phyloP scores from a whole-genome alignment of 2,797 vertebrate species.

The Catostomus latipinnis region DNA sequence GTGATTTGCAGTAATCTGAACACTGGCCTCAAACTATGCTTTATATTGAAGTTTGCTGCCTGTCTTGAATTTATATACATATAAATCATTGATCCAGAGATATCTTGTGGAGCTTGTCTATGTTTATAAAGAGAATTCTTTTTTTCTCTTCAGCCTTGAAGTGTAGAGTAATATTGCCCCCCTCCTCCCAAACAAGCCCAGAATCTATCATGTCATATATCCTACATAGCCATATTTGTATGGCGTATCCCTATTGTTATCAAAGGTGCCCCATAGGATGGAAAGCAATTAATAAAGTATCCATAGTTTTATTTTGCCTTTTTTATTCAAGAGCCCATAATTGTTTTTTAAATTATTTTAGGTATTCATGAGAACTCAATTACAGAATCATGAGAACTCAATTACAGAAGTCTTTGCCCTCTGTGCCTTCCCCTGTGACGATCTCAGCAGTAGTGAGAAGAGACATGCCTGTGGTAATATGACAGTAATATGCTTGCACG shows the following conservation, averaged over 20 bases:
- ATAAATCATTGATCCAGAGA: background rate
- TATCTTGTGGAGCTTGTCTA: slow-evolving; percentile 34
- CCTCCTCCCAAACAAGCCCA: background rate
- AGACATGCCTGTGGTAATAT: no score
- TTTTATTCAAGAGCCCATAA: background rate
- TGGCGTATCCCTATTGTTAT: slow-evolving; percentile 20
- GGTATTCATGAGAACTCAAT: background rate
- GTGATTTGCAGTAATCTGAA: slow-evolving; percentile 41
- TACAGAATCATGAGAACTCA: background rate
- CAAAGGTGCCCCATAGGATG: background rate
- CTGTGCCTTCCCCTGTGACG: background rate
- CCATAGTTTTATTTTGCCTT: background rate
- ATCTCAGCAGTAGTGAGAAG: no score
- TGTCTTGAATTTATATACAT: no score
- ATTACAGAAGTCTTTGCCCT: background rate
- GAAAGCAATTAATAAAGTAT: background rate
- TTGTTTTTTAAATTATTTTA: background rate
- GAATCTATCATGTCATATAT: slow-evolving; percentile 22
- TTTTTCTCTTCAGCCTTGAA: slow-evolving; percentile 3
- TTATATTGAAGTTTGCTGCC: background rate
- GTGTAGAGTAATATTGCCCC: background rate
- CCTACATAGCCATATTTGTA: background rate
- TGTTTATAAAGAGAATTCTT: slow-evolving; percentile 18
- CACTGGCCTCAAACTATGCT: slow-evolving; percentile 22
- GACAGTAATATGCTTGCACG: no score